Conservation (phyloP, 2,888 invertebrate species). For the Plagodis dolabraria region DNA sequence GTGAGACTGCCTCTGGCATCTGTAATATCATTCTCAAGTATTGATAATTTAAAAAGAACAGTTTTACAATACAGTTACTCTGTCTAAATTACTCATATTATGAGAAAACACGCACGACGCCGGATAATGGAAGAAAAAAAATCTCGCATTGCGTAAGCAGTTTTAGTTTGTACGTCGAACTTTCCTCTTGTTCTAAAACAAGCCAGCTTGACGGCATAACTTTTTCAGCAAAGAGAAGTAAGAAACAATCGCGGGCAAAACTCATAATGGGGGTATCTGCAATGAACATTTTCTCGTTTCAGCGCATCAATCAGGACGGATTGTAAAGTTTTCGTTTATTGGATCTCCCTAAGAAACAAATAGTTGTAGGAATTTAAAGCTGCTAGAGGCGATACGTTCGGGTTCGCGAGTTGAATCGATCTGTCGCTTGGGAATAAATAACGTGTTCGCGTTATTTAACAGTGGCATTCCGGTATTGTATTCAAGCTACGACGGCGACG, state of each 20-base stretch:
- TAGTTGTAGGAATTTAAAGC: conserved; percentile 26
- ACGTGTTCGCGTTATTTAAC: conserved; percentile 66
- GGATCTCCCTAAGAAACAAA: conserved; percentile 26
- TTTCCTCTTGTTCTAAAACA: conserved; percentile 61
- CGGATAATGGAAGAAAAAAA: conserved; percentile 43
- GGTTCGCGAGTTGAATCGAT: conserved; percentile 54
- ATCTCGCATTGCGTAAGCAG: conserved; percentile 61
- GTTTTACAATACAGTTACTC: conserved; percentile 18
- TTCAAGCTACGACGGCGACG: conserved; percentile 53
- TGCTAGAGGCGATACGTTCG: conserved; percentile 27
- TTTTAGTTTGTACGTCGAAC: conserved; percentile 59
- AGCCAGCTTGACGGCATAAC: conserved; percentile 47
- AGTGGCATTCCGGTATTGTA: conserved; percentile 61
- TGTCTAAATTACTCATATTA: conserved; percentile 29
- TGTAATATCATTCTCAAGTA: too few relatives aligned
- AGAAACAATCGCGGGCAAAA: conserved; percentile 32
- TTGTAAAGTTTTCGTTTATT: conserved; percentile 32
- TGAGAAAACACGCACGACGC: conserved; percentile 37
- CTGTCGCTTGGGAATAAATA: conserved; percentile 59
- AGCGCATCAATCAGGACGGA: conserved; percentile 31
- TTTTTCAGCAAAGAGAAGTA: conserved; percentile 50
- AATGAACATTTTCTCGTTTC: conserved; percentile 9
- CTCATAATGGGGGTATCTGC: conserved; percentile 27
- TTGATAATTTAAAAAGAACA: too few relatives aligned
- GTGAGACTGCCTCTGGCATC: too few relatives aligned